These are phyloP conservation scores for Apeira syringaria DNA, from an alignment of 2,888 invertebrate species.

Conservation along the genomic window DNA sequence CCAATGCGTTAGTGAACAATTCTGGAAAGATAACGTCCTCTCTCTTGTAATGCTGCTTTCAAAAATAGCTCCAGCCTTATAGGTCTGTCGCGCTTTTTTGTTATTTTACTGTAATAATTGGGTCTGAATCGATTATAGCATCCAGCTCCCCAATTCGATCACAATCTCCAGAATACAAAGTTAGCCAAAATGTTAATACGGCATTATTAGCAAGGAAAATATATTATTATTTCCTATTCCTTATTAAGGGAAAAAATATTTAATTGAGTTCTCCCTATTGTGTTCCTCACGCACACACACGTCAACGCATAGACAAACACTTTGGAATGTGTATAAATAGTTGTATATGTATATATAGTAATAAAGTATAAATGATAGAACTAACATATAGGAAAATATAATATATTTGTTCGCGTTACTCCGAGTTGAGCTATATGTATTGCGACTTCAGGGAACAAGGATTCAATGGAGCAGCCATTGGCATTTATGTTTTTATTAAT, in stretches of 20 bases:
- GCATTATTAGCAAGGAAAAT: constrained; percentile 26
- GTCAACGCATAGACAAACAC: constrained; percentile 33
- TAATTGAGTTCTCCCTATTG: constrained; percentile 67
- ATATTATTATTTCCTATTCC: constrained; percentile 23
- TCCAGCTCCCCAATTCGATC: no score
- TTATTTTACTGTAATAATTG: no score
- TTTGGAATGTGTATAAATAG: constrained; percentile 59
- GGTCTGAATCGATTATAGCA: no score
- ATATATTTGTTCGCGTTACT: constrained; percentile 79
- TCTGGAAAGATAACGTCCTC: no score
- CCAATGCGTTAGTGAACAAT: no score
- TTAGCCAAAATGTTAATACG: constrained; percentile 1
- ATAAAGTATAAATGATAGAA: constrained; percentile 84
- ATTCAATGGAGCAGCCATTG: constrained; percentile 41
- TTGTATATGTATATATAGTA: constrained; percentile 72
- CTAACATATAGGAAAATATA: constrained; percentile 82
- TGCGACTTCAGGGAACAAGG: constrained; percentile 56
- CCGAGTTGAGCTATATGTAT: constrained; percentile 74
- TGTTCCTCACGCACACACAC: constrained; percentile 37
- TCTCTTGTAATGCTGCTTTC: no score
- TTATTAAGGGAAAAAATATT: constrained; percentile 74
- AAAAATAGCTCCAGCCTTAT: no score
- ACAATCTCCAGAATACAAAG: no score
- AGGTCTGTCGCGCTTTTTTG: no score
- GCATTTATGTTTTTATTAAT: not conserved